Percentiles rank a stretch among this genome's conserved stretches.
These are phyloP conservation scores for Xenus cinereus DNA, from an alignment of 2,113 vertebrate species.

Conservation along the genomic window DNA sequence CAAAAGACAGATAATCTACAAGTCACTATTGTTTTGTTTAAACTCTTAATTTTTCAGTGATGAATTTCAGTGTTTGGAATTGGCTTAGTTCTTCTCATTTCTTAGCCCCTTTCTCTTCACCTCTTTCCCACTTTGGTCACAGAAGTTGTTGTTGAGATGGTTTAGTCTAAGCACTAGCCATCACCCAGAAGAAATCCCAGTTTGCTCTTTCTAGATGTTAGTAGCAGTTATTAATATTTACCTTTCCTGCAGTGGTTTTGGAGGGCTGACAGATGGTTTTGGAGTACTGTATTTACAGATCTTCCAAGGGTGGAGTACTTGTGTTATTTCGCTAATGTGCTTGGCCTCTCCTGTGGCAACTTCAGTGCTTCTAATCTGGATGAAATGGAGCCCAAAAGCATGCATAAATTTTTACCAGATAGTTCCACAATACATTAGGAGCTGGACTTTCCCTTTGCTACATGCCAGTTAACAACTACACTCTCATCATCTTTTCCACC, in stretches of 20 bases:
- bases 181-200: background rate
- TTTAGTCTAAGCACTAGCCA: background rate
- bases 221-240: constrained; percentile 7
- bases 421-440: background rate
- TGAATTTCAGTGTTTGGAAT: background rate
- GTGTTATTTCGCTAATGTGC: background rate
- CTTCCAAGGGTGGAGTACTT: constrained; percentile 22
- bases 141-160: background rate
- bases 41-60: background rate
- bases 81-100: background rate
- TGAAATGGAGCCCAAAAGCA: background rate
- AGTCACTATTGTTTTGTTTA: background rate
- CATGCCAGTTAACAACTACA: background rate
- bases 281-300: background rate
- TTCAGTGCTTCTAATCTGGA: background rate
- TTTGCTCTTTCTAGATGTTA: constrained; percentile 4
- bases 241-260: constrained; percentile 10
- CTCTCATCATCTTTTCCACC: background rate
- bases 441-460: background rate
- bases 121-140: background rate
- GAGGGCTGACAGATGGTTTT: background rate
- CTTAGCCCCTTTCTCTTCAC: background rate
- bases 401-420: constrained; percentile 9
- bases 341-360: background rate
- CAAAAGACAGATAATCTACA: background rate